Evolutionary conservation across 2,113 vertebrate genomes (phyloP), one percentile per base, ranked within the genome.

Genomic region (Ramphastos sulfuratus): DNA sequence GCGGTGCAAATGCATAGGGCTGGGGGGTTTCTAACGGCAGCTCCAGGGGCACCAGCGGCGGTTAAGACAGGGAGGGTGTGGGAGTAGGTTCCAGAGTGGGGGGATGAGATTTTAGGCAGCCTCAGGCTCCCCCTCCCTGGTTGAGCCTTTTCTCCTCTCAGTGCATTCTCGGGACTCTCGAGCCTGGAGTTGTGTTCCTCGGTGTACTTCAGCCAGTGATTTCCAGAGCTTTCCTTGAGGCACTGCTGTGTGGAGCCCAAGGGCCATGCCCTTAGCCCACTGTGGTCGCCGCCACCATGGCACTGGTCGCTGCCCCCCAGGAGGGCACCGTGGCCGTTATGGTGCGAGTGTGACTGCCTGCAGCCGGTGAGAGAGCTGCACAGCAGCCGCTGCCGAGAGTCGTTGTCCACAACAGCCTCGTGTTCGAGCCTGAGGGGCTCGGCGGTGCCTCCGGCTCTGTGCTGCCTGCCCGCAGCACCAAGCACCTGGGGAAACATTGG

Each of bases 281-380:
- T 48, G 8, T 24, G 48, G 33, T 35, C 12, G 2, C 33, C 12
- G 31, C 8, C n/a, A n/a, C 10, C 64, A 30, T 15, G 37, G 37
- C 20, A 12, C 85, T 67, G 66, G 24, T 8, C 7, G 5, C 72
- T 10, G 33, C 6, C 0, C 55, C 91, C 0, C 78, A 95, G 76
- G 95, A 97, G 58, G 95, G 96, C 44, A 73, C 65, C 1, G 79
- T 98, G 55, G 48, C 48, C 48, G 97, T 98, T 5, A 30, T 97
- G 75, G 97, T 98, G 56, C 96, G 97, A 1, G 96, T 98, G 21
- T 93, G 97, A 10, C 97, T 97, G 15, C 85, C 64, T 1, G 86
- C 60, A 12, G 69, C 39, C 4, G 58, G 74, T 0, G 97, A 98
- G 56, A 64, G 92, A 35, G 92, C 90, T 2, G 33, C 52, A 5